These are phyloP conservation scores for Ephialtes manifestator DNA, from an alignment of 2,888 invertebrate genomes.

Conservation along the genomic window DNA sequence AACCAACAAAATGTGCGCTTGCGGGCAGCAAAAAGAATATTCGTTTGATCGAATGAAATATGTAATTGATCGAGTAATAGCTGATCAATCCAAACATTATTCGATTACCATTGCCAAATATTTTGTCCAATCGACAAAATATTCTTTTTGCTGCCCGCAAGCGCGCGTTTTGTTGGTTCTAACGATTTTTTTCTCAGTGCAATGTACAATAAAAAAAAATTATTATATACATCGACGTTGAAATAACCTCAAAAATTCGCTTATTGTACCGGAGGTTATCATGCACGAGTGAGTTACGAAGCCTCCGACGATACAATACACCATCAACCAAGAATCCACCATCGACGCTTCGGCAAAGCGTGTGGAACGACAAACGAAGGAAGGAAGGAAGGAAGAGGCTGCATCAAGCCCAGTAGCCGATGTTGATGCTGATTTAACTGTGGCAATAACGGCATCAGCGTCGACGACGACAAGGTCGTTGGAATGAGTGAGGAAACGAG, in stretches of 20 bases:
- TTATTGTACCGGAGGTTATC: not conserved
- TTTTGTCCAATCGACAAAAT: too few relatives aligned
- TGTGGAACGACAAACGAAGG: conserved; percentile 20
- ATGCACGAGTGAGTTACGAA: conserved; percentile 13
- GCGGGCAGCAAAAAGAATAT: too few relatives aligned
- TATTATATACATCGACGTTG: not conserved
- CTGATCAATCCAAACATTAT: too few relatives aligned
- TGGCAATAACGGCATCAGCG: conserved; percentile 49
- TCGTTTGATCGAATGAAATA: too few relatives aligned
- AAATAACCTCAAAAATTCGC: not conserved
- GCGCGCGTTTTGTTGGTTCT: too few relatives aligned
- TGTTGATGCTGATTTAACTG: conserved; percentile 29
- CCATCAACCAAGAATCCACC: not conserved
- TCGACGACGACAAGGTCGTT: conserved; percentile 55
- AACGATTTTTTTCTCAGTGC: too few relatives aligned
- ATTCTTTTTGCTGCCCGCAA: too few relatives aligned
- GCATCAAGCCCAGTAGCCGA: conserved; percentile 7
- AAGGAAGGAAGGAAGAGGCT: conserved; percentile 34
- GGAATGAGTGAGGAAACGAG: conserved; percentile 61
- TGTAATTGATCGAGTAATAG: too few relatives aligned
- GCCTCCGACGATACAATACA: not conserved
- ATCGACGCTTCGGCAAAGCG: conserved; percentile 7
- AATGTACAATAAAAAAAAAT: too few relatives aligned
- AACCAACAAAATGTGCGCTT: too few relatives aligned
- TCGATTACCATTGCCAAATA: too few relatives aligned